Evolutionary conservation across 1,140 invertebrate genomes (phyloP).

Genomic region (Hycleus phaleratus): DNA sequence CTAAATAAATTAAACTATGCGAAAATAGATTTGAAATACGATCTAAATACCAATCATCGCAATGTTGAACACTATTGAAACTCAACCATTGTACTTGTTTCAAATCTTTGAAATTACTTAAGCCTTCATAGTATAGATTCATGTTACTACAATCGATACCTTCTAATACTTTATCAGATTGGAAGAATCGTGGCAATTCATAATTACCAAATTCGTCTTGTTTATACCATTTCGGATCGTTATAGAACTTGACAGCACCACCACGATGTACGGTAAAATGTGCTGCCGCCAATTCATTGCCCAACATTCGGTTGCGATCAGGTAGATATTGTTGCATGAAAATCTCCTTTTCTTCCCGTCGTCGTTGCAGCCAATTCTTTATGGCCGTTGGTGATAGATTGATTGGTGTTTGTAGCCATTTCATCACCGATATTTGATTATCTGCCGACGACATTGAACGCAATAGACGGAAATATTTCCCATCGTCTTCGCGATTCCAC

Average conservation of each 20-base stretch:
- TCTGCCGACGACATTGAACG: constrained; percentile 41
- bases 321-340: constrained; percentile 42
- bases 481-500: constrained; percentile 38
- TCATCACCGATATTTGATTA: constrained; percentile 39
- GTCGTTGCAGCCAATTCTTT: constrained; percentile 41
- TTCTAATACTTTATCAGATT: constrained; percentile 51
- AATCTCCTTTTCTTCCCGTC: constrained; percentile 36
- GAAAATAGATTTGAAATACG: constrained; percentile 50
- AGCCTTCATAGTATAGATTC: constrained; percentile 59
- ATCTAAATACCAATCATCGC: constrained; percentile 75
- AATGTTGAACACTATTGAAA: constrained; percentile 50
- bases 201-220: constrained; percentile 43
- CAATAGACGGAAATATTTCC: constrained; percentile 40
- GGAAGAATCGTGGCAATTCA: constrained; percentile 50
- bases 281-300: constrained; percentile 62
- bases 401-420: constrained; percentile 43
- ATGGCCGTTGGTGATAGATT: constrained; percentile 41
- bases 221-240: constrained; percentile 49
- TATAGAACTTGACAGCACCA: constrained; percentile 60
- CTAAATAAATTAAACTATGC: constrained; percentile 59
- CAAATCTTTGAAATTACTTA: constrained; percentile 58
- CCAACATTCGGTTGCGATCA: constrained; percentile 46
- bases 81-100: constrained; percentile 55
- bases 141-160: constrained; percentile 59
- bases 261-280: constrained; percentile 61